A percentile compares a stretch with the other conserved stretches of the same genome.
Conservation (phyloP, 2,113 vertebrate species). For the Silurus meridionalis region DNA sequence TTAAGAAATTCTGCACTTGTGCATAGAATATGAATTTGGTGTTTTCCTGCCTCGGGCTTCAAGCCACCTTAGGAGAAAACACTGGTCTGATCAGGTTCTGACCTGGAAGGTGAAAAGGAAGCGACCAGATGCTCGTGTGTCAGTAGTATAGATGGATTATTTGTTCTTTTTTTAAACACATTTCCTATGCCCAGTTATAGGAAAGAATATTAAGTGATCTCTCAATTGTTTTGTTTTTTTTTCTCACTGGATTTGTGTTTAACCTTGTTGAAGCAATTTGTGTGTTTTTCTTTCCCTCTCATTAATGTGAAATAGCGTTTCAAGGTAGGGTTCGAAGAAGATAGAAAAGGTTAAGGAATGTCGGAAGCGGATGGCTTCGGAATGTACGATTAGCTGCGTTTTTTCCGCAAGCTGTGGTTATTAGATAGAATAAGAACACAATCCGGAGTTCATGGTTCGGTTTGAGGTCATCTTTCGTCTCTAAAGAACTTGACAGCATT, state of each 20-base stretch:
- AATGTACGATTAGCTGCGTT: constrained; percentile 7
- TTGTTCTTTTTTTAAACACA: constrained; percentile 26
- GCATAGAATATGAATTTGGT: constrained; percentile 44
- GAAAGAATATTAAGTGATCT: constrained; percentile 29
- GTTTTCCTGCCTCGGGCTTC: constrained; percentile 42
- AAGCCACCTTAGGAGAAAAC: constrained; percentile 46
- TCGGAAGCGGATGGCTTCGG: neutral
- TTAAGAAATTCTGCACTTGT: constrained; percentile 45
- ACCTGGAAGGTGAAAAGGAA: constrained; percentile 25
- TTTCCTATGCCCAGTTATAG: constrained; percentile 7
- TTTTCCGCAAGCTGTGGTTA: neutral
- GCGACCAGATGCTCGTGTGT: constrained; percentile 48
- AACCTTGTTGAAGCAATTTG: constrained; percentile 16
- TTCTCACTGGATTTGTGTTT: neutral
- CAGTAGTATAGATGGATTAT: constrained; percentile 3
- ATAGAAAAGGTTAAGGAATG: constrained; percentile 2
- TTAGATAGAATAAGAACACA: neutral
- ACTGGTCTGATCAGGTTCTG: constrained; percentile 32
- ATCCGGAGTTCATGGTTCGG: neutral
- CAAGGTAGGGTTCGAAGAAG: neutral
- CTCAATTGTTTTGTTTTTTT: neutral
- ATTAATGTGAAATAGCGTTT: constrained; percentile 6
- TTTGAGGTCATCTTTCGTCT: constrained; percentile 7
- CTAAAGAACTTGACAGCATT: neutral
- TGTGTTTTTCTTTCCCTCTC: neutral